A percentile compares a stretch with the other conserved stretches of the same genome.
Conservation (phyloP, 37 sponge, comb jelly and placozoan species). For the Crambe crambe region DNA sequence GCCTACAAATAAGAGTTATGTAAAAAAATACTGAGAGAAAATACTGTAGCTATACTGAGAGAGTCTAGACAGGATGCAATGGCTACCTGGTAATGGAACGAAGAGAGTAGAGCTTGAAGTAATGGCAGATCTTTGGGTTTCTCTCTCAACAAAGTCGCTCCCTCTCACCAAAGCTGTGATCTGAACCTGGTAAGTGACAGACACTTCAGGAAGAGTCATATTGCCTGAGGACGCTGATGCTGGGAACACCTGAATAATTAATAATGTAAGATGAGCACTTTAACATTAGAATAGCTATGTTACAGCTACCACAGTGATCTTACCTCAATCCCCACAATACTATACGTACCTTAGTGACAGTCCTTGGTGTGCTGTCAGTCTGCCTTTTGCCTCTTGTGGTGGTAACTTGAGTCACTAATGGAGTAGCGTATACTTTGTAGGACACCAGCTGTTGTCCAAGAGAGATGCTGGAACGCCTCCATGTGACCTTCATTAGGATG, state of each 20-base stretch:
- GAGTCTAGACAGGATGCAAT: too few relatives aligned
- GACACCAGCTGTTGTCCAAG: conserved; percentile 4
- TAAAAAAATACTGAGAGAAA: too few relatives aligned
- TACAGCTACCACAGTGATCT: too few relatives aligned
- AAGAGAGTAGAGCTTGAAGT: conserved; percentile 15
- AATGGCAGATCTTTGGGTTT: conserved; percentile 14
- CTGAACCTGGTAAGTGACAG: conserved; percentile 19
- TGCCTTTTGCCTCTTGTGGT: conserved; percentile 1
- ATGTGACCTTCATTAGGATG: neutral
- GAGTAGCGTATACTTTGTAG: conserved; percentile 33
- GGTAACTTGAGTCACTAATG: neutral
- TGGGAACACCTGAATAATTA: too few relatives aligned
- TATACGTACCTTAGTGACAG: conserved; percentile 20
- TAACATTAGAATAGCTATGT: too few relatives aligned
- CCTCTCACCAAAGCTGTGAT: conserved; percentile 6
- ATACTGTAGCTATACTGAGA: too few relatives aligned
- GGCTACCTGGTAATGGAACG: conserved; percentile 35
- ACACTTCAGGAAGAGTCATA: too few relatives aligned
- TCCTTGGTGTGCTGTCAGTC: neutral
- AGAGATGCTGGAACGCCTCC: conserved; percentile 8
- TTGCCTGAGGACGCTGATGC: too few relatives aligned
- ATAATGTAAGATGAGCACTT: too few relatives aligned
- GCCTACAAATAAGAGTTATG: too few relatives aligned
- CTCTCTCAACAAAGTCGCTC: neutral
- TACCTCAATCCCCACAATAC: too few relatives aligned